Conservation (phyloP, 2,888 invertebrate species). For the Ectemnius cavifrons region DNA sequence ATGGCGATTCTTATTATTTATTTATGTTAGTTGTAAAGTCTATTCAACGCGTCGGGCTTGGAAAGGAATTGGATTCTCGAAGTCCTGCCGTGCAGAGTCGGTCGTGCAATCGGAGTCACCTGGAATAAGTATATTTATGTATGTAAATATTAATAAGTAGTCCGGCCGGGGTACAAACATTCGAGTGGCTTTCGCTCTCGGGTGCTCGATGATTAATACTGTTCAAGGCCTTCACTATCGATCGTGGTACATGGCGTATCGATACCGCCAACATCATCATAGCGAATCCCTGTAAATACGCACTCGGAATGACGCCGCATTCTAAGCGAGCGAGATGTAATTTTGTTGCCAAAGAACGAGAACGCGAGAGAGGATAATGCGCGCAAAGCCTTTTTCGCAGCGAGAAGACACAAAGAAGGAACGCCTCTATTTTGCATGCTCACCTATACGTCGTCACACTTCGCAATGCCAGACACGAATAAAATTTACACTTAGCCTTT, state of each 20-base stretch:
- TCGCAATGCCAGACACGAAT: too few species aligned
- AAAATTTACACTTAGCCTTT: too few species aligned
- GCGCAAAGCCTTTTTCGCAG: too few species aligned
- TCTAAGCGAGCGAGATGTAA: neutral
- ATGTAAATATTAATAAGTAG: conserved; percentile 38
- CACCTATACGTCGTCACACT: conserved; percentile 5
- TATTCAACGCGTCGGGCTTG: conserved; percentile 33
- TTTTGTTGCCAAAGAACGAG: conserved; percentile 8
- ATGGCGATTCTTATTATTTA: conserved; percentile 57
- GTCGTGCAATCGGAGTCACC: conserved; percentile 44
- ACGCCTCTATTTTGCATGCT: conserved; percentile 4
- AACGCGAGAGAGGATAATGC: neutral
- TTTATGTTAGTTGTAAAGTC: conserved; percentile 57
- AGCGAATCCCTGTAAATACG: conserved; percentile 3
- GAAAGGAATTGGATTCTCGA: conserved; percentile 48
- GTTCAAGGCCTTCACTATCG: neutral
- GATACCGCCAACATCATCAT: neutral
- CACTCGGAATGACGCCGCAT: neutral
- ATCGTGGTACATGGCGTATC: neutral
- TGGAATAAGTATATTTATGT: conserved; percentile 37
- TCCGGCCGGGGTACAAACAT: conserved; percentile 16
- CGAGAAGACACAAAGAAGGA: neutral
- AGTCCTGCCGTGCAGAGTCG: conserved; percentile 39
- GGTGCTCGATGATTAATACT: neutral
- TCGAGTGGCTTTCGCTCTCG: conserved; percentile 16